phyloP scores from a whole-genome alignment of 2,888 invertebrate genomes.

The Eristalinus aeneus region DNA sequence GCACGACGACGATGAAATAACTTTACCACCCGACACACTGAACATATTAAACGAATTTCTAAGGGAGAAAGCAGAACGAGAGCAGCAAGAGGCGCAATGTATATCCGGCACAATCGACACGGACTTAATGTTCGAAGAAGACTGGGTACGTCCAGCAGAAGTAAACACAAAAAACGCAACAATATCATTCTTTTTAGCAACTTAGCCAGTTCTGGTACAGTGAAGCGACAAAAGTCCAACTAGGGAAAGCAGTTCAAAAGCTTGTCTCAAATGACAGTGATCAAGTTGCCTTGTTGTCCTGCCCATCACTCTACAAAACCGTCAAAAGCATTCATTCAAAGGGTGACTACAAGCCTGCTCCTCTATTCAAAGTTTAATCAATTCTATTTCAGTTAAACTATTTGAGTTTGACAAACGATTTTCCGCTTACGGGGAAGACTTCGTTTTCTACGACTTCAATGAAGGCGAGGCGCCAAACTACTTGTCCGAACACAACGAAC shows the following conservation, averaged over 20 bases:
- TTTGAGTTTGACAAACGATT: constrained; percentile 95
- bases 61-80: constrained; percentile 84
- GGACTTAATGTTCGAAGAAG: constrained; percentile 85
- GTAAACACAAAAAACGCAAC: neutral
- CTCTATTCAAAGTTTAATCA: neutral
- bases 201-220: constrained; percentile 99
- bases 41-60: constrained; percentile 90
- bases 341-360: constrained; percentile 69
- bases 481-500: constrained; percentile 78
- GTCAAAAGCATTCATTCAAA: constrained; percentile 81
- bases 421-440: constrained; percentile 88
- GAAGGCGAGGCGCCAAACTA: constrained; percentile 86
- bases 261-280: constrained; percentile 81
- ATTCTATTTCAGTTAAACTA: constrained; percentile 83
- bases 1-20: constrained; percentile 83
- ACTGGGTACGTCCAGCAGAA: constrained; percentile 85
- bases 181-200: constrained; percentile 86
- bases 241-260: constrained; percentile 86
- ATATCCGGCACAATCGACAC: constrained; percentile 78
- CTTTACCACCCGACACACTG: constrained; percentile 87
- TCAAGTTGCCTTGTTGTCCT: constrained; percentile 91
- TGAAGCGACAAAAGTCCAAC: constrained; percentile 86
- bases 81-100: constrained; percentile 82
- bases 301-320: constrained; percentile 91
- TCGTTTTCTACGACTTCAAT: constrained; percentile 94